These are phyloP conservation scores for Gryllus bimaculatus DNA, from an alignment of 1,140 invertebrate genomes.

Conservation along the genomic window DNA sequence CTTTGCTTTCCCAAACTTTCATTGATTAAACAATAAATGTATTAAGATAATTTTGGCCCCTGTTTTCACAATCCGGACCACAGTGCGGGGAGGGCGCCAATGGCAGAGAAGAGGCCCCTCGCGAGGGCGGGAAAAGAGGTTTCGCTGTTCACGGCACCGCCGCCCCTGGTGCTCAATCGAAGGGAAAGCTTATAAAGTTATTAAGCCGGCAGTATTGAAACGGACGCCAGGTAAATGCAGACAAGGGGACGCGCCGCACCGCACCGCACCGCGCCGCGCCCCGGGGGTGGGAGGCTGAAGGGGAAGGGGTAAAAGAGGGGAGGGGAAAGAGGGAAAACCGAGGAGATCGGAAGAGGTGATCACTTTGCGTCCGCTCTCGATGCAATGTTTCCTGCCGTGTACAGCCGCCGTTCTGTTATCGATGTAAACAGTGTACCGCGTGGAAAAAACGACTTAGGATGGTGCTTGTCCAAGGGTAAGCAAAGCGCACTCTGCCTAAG, in stretches of 20 bases:
- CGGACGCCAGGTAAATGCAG: background rate
- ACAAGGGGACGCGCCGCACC: no score
- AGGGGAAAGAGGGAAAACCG: background rate
- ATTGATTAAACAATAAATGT: no score
- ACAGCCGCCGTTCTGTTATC: no score
- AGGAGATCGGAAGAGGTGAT: background rate
- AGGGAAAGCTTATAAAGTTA: constrained; percentile 1
- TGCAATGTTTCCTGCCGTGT: background rate
- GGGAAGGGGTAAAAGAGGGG: background rate
- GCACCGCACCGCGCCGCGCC: no score
- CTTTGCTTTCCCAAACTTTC: no score
- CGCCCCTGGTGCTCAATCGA: background rate
- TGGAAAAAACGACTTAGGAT: background rate
- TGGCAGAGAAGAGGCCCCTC: background rate
- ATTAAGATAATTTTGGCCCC: no score
- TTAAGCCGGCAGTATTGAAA: background rate
- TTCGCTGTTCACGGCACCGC: background rate
- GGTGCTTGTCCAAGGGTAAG: no score
- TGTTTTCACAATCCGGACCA: background rate
- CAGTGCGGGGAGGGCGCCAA: background rate
- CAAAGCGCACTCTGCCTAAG: no score
- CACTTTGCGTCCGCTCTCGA: background rate
- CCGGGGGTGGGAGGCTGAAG: background rate
- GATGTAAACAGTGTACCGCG: background rate
- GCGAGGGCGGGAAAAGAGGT: background rate